Evolutionary conservation across 1,140 invertebrate genomes (phyloP), one percentile per base, ranked within the genome.

Genomic region (Marisa cornuarietis): DNA sequence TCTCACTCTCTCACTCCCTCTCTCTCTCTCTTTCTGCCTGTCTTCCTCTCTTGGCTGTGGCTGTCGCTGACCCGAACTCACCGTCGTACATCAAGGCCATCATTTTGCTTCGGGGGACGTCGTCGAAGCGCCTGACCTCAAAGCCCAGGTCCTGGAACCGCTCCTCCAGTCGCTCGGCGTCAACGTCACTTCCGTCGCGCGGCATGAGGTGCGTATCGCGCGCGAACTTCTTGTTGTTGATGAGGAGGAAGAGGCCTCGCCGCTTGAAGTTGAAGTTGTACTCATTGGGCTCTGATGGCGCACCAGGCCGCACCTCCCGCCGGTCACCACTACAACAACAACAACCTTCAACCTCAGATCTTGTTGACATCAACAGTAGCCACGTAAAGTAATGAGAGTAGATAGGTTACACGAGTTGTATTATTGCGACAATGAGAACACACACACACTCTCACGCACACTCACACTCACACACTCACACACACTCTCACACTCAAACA

Each of bases 221-320:
- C 86, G 85, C 87, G 81, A 92, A 93, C 58, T 86, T 82, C 91
- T 97, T 95, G 90, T 98, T 96, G 89, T 98, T 98, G 85, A 98
- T 96, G 83, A 98, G 97, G 0, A 97, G 87, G 31, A 96, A 96
- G 74, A 94, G 88, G 31, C 97, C 97, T 69, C 96, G 93, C 81
- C 94, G 93, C 74, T 93, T 91, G 91, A 97, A 95, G 87, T 94
- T 94, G 95, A 98, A 98, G 79, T 89, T 89, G 79, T 90, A 90
- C 76, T 88, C 88, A 61, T 89, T 87, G 14, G 87, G 88, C 71
- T 89, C 87, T 14, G 87, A 89, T 9, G 86, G 88, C 0, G 87
- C 88, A 16, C 87, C 88, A 13, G 88, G 88, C 52, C 86, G 84
- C 6, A 88, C 83, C 72, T 85, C 80, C 54, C 85, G 83, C 49